Evolutionary conservation across 2,113 vertebrate genomes (phyloP).

Genomic region (Carassius auratus): DNA sequence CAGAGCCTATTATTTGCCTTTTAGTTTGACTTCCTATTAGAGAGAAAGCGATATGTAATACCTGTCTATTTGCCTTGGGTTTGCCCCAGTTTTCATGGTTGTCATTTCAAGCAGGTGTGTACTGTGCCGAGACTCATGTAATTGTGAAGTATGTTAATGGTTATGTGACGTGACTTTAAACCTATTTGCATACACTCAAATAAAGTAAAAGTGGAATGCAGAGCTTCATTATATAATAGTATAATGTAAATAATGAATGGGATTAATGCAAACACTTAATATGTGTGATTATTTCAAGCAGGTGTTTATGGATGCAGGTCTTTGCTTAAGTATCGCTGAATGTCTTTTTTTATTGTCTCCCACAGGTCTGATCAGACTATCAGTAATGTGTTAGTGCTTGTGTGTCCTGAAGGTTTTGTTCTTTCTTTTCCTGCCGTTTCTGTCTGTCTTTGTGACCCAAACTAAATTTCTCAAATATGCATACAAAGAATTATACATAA

Average conservation of each 20-base stretch:
- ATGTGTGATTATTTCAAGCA: constrained; percentile 20
- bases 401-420: no score
- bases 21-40: constrained; percentile 1
- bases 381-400: no score
- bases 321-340: neutral
- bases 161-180: constrained; percentile 12
- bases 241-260: neutral
- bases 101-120: neutral
- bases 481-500: neutral
- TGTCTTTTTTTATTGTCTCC: neutral
- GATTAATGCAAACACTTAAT: neutral
- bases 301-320: neutral
- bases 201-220: neutral
- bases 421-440: no score
- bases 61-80: neutral
- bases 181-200: neutral
- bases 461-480: no score
- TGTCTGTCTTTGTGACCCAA: no score
- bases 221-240: neutral
- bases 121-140: neutral
- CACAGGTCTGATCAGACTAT: no score
- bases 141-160: neutral
- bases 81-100: constrained; percentile 17
- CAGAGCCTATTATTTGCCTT: constrained; percentile 47
- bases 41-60: neutral